Evolutionary conservation across 2,797 vertebrate species (phyloP), one percentile per base, ranked within the genome.

Genomic region (Chaunax sp.): DNA sequence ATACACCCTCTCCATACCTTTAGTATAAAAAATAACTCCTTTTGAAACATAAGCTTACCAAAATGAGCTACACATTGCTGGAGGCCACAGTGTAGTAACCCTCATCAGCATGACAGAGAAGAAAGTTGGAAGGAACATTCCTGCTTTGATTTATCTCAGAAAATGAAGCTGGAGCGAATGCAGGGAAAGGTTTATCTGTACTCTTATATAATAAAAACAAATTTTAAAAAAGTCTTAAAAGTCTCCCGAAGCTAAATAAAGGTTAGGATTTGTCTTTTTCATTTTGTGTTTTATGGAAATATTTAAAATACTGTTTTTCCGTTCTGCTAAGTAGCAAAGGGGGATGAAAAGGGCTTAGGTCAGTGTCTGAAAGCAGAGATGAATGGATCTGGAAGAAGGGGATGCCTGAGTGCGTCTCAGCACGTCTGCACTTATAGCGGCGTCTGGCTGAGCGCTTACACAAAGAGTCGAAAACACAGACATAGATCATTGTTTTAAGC

Each of bases 121-220:
- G 60, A 75, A 80, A 72, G 64, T 59, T 68, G 46, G 38, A 35
- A 46, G 70, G 46, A 75, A 79, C 83, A 90, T 88, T 89, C 79
- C 81, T 80, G 59, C 33, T 71, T 46, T 84, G 82, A 90, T 87
- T 88, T 83, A 85, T 80, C 58, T 58, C 23, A 10, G 25, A 72
- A 60, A 67, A 68, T 18, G 49, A 83, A 61, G 64, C 58, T 46
- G 54, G 55, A 61, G 49, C 75, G 53, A 45, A 26, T 26, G 23
- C 7, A 40, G 49, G 35, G 25, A 43, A 51, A 47, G 61, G 69
- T 67, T 79, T 75, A 81, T 67, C 73, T 55, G 75, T 67, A 25
- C 44, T 75, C 13, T 53, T 50, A 51, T 65, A 69, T 66, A 52
- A 79, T 81, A 83, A 84, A 84, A 63, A 55, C n/a, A n/a, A n/a